Base-by-base conservation (phyloP, 1,140 invertebrate genomes). In the Sycobia sp. region DNA sequence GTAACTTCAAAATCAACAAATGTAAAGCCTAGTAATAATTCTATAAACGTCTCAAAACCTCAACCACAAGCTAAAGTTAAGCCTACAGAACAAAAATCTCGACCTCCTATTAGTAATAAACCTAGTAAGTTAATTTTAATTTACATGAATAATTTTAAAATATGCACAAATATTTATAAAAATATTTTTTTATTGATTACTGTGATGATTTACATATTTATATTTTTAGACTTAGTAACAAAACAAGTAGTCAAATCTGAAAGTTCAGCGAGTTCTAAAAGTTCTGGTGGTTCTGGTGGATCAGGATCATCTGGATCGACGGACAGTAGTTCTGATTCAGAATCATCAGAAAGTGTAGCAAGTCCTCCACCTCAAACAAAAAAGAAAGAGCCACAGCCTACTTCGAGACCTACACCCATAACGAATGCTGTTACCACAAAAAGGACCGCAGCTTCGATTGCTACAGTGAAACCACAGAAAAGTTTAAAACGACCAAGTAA, bases 321-420 rank as follows among this genome's bases (percentile, higher is more conserved):
- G 0, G 81, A 82, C 27, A 82, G 79, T 36, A 83, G 80, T 58
- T 80, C 78, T 0, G 82, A 83, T 25, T 78, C 78, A 4, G 82
- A 83, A 61, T 83, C 82, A 2, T 82, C 82, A 0, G 80, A 82
- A 50, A 82, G 79, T 29, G 66, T 66, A 7, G 71, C 73, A 3
- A 81, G 75, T 64, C 73, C 79, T 5, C 68, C 72, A 32, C 71
- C 74, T n/a, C 72, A 73, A 63, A 56, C 66, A 4, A 81, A 82
- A 55, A 82, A 80, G 46, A 81, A 81, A 47, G 77, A 80, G 38
- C 67, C 55, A 25, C 76, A 77, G 53, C 47, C 73, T 5, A 71
- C 56, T 38, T 25, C 65, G 11, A 68, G 72, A 32, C 67, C 65
- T 62, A 62, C 57, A 23, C 34, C 59, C 68, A 71, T 65, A 27